These are phyloP conservation scores for Isurus oxyrinchus DNA, from an alignment of 2,113 vertebrate genomes.

Conservation along the genomic window DNA sequence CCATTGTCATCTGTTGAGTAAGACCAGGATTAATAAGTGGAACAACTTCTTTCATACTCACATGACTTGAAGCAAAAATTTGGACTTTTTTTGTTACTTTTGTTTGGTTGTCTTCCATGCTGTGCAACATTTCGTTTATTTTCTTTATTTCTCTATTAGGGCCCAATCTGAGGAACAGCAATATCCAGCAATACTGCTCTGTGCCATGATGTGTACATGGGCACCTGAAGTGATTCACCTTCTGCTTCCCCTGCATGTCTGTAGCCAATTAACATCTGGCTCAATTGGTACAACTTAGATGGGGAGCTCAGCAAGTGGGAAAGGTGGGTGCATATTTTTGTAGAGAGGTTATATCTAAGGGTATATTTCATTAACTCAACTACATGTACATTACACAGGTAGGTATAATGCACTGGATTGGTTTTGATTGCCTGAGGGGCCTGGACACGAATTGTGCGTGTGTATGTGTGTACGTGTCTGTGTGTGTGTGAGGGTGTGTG, in stretches of 20 bases:
- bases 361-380: background rate
- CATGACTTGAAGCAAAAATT: background rate
- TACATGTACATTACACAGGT: background rate
- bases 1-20: background rate
- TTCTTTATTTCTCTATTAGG: background rate
- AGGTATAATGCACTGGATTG: too few relatives aligned
- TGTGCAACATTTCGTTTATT: background rate
- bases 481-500: too few relatives aligned
- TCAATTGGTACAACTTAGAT: background rate
- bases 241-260: background rate
- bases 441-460: too few relatives aligned
- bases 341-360: background rate
- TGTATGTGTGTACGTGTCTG: too few relatives aligned
- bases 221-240: background rate
- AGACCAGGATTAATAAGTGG: background rate
- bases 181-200: background rate
- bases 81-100: background rate
- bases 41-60: background rate
- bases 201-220: background rate
- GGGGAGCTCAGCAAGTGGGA: background rate
- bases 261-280: background rate
- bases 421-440: too few relatives aligned
- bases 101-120: background rate
- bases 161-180: background rate
- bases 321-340: background rate